These are phyloP conservation scores for Dreissena rostriformis DNA, from an alignment of 1,140 invertebrate species.

Conservation along the genomic window DNA sequence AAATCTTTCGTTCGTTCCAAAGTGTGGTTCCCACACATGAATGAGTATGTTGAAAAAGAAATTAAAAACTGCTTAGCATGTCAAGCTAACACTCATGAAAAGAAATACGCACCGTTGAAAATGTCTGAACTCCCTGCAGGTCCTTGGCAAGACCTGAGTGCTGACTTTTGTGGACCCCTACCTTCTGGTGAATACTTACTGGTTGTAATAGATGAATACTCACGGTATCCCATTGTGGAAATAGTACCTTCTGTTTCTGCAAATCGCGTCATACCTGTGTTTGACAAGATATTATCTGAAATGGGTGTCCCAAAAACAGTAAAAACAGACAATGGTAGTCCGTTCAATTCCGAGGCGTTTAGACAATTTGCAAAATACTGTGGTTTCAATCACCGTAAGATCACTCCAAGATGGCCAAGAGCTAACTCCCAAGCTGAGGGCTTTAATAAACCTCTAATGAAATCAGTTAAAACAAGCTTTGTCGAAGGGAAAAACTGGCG, in stretches of 20 bases:
- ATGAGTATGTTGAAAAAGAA: not conserved
- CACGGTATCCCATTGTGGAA: conserved; percentile 30
- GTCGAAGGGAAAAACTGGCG: conserved; percentile 58
- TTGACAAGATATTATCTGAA: conserved; percentile 1
- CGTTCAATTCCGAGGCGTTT: conserved; percentile 48
- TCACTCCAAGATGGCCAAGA: conserved; percentile 55
- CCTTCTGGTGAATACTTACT: not conserved
- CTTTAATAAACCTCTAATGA: conserved; percentile 62
- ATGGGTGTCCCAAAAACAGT: conserved; percentile 44
- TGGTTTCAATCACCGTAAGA: conserved; percentile 45
- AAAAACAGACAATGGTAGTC: conserved; percentile 61
- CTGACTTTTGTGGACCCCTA: conserved; percentile 7
- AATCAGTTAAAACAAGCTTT: conserved; percentile 30
- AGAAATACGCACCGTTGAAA: not conserved
- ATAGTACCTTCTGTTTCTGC: conserved; percentile 32
- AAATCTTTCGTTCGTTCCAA: conserved; percentile 18
- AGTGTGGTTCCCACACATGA: conserved; percentile 10
- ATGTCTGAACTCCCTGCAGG: conserved; percentile 2
- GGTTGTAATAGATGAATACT: conserved; percentile 3
- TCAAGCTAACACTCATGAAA: not conserved
- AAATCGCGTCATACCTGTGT: conserved; percentile 14
- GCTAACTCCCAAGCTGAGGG: conserved; percentile 56
- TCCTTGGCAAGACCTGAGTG: conserved; percentile 4
- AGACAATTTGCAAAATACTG: conserved; percentile 24
- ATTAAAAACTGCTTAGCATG: not conserved